Percentiles rank a stretch among this genome's conserved stretches.
Evolutionary conservation across 2,113 vertebrate genomes (phyloP).

Genomic region (Carassius auratus): DNA sequence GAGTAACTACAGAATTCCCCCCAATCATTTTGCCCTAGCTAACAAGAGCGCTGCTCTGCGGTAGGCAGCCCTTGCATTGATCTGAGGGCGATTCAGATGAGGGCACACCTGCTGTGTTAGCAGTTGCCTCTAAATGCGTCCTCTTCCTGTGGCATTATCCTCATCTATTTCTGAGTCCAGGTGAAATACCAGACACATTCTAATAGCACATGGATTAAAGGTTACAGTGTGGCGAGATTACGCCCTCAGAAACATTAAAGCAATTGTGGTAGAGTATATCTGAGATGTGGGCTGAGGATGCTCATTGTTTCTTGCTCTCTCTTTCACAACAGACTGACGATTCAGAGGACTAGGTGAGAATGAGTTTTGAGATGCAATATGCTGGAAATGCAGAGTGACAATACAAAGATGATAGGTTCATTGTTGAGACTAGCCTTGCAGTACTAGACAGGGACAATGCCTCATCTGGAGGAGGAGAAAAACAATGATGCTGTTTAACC

Average conservation of each 20-base stretch:
- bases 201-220: not conserved
- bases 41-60: slow-evolving; percentile 24
- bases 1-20: not conserved
- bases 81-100: slow-evolving; percentile 17
- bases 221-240: slow-evolving; percentile 20
- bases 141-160: slow-evolving; percentile 20
- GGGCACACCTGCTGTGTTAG: slow-evolving; percentile 4
- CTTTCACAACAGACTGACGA: not conserved
- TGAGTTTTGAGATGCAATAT: slow-evolving; percentile 1
- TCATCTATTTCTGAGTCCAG: slow-evolving; percentile 15
- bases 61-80: slow-evolving; percentile 11
- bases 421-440: slow-evolving; percentile 22
- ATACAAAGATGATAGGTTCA: not conserved
- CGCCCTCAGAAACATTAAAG: slow-evolving; percentile 4
- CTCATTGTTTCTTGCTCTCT: slow-evolving; percentile 7
- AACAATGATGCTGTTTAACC: not conserved
- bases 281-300: not conserved
- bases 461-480: not conserved
- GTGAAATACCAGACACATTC: not conserved
- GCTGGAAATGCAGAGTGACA: not conserved
- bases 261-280: slow-evolving; percentile 1
- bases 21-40: slow-evolving; percentile 22
- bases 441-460: not conserved
- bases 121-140: not conserved
- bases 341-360: not conserved